phyloP scores from a whole-genome alignment of 1,140 invertebrate species.

The Wasmannia auropunctata region DNA sequence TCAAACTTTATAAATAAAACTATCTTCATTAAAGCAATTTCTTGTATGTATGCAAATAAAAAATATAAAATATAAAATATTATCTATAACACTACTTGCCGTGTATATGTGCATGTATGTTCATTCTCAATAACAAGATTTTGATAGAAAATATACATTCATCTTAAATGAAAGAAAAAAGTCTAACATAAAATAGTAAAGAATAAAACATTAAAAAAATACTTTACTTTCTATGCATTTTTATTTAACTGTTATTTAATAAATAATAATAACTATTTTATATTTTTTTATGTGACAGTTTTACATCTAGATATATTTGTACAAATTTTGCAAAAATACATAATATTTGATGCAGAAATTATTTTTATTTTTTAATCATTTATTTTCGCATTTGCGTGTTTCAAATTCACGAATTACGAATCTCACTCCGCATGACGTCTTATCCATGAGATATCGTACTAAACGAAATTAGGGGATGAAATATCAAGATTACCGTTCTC shows the following conservation, averaged over 20 bases:
- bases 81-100: neutral
- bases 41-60: constrained; percentile 82
- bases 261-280: neutral
- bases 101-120: neutral
- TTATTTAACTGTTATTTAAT: neutral
- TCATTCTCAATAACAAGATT: neutral
- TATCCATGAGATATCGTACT: constrained; percentile 66
- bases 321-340: neutral
- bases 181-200: neutral
- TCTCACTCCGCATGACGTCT: neutral
- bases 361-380: neutral
- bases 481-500: constrained; percentile 44
- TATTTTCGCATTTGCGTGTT: neutral
- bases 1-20: constrained; percentile 84
- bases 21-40: constrained; percentile 83
- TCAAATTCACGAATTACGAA: neutral
- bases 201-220: neutral
- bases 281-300: neutral
- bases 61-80: constrained; percentile 69
- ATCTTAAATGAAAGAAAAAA: neutral
- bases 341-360: neutral
- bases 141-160: neutral
- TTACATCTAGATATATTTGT: neutral
- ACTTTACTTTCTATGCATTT: neutral
- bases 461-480: constrained; percentile 66